phyloP scores from a whole-genome alignment of 2,113 vertebrate species.

The Silurus glanis region DNA sequence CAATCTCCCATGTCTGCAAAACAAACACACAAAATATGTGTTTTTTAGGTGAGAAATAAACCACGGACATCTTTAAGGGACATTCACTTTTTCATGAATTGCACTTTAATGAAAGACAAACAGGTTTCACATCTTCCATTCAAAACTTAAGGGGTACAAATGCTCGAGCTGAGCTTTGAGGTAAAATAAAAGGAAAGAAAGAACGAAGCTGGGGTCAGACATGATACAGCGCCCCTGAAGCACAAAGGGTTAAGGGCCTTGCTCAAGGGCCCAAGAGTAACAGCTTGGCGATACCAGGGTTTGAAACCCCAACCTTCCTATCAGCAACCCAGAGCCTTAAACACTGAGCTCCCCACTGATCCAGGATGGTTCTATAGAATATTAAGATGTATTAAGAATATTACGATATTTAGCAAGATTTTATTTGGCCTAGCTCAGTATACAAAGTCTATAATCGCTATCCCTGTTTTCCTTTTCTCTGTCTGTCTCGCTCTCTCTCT shows the following conservation, averaged over 20 bases:
- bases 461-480: too few relatives aligned
- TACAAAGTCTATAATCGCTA: slow-evolving; percentile 14
- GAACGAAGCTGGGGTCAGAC: too few relatives aligned
- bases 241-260: too few relatives aligned
- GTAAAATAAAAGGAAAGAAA: background rate
- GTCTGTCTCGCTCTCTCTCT: slow-evolving; percentile 20
- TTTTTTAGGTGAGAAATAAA: background rate
- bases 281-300: too few relatives aligned
- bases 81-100: background rate
- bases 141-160: background rate
- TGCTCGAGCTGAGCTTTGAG: background rate
- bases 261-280: too few relatives aligned
- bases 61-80: background rate
- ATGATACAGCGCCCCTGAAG: too few relatives aligned
- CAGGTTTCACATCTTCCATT: background rate
- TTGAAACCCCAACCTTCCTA: too few relatives aligned
- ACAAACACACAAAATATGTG: slow-evolving; percentile 24
- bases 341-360: background rate
- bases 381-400: background rate
- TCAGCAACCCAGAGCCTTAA: too few relatives aligned
- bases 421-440: background rate
- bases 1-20: slow-evolving; percentile 73
- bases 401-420: background rate
- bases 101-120: background rate
- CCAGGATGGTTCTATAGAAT: background rate